phyloP scores from a whole-genome alignment of 2,888 invertebrate genomes.

The Amblyjoppa proteus region DNA sequence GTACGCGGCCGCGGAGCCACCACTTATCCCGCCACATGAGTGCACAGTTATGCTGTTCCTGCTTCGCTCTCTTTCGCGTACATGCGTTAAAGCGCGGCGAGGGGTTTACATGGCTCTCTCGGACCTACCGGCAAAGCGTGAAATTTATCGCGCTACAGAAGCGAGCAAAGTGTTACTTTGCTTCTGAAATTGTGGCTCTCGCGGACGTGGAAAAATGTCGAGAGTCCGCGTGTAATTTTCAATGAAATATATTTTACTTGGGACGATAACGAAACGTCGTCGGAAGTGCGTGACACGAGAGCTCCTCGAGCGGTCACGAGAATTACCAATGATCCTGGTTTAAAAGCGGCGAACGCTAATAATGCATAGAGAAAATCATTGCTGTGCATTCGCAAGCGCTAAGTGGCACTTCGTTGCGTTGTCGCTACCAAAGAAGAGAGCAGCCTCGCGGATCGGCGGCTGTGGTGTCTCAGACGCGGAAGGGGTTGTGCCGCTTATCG shows the following conservation, averaged over 20 bases:
- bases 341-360: neutral
- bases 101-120: slow-evolving; percentile 36
- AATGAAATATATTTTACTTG: neutral
- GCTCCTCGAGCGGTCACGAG: no score
- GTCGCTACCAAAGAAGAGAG: neutral
- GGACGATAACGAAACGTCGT: neutral
- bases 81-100: slow-evolving; percentile 39
- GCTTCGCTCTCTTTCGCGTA: slow-evolving; percentile 9
- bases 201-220: neutral
- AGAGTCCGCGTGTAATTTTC: neutral
- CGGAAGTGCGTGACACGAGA: no score
- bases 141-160: slow-evolving; percentile 46
- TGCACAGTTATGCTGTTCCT: slow-evolving; percentile 68
- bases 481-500: slow-evolving; percentile 1
- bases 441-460: neutral
- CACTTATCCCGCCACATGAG: slow-evolving; percentile 79
- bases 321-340: neutral
- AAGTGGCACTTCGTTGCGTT: neutral
- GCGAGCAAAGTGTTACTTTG: slow-evolving; percentile 48
- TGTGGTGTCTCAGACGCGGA: slow-evolving; percentile 6
- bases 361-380: neutral
- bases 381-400: neutral
- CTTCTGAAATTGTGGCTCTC: neutral
- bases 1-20: slow-evolving; percentile 70
- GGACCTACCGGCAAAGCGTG: slow-evolving; percentile 27